Base-by-base conservation (phyloP, 1,140 invertebrate genomes). In the Chymomyza costata region DNA sequence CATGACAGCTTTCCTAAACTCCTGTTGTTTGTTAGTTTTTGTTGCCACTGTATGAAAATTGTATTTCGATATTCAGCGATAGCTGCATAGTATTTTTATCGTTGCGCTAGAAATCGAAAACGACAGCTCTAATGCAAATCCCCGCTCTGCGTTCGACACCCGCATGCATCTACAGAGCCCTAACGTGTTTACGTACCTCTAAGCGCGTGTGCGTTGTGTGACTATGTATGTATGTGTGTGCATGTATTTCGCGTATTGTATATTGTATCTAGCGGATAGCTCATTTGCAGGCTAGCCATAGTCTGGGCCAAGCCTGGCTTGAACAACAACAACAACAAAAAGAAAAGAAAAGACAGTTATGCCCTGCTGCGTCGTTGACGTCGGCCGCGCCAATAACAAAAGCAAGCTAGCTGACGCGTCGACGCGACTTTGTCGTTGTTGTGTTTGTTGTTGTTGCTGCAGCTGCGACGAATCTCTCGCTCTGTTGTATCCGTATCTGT, bases 101-200 rank as follows among this genome's bases (percentile, higher is more conserved):
- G n/a, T n/a, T n/a, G n/a, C n/a, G n/a, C n/a, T n/a, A n/a, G n/a
- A n/a, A n/a, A n/a, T n/a, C n/a, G n/a, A n/a, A n/a, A n/a, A n/a
- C n/a, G n/a, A n/a, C n/a, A n/a, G n/a, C n/a, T n/a, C n/a, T n/a
- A n/a, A n/a, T 52, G 18, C 15, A 37, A 17, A 38, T 15, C 16
- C 45, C 21, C 30, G 17, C 15, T 38, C 19, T 16, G 11, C 39
- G 53, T 28, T 38, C 61, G 55, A n/a, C 40, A 43, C 40, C 21
- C 45, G 44, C 37, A 34, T 6, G 15, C 40, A 18, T 10, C 19
- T 41, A 13, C 8, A n/a, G 15, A n/a, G n/a, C n/a, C 59, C 49
- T 68, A 69, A 69, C 65, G 65, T 69, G 65, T 69, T 69, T 69
- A 69, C 65, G 65, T 69, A 60, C 70, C 52, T 60, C 67, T 67